Base-by-base conservation (phyloP, 1,140 invertebrate genomes). In the Orchestia grillus region DNA sequence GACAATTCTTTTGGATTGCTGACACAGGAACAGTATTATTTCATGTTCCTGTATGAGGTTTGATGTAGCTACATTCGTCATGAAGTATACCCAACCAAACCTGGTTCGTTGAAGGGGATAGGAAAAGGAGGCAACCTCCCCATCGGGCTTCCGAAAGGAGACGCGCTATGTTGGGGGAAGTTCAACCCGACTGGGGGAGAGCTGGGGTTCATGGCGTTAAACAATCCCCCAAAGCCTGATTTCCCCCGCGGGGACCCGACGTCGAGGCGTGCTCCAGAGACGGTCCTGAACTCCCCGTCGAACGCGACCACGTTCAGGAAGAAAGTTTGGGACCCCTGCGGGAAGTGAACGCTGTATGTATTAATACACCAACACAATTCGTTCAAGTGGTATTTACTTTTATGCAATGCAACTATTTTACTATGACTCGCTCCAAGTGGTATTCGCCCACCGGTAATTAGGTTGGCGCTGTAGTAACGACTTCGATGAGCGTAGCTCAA, bases 281-380 rank as follows among this genome's bases (percentile, higher is more conserved):
- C 44, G 16, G 96, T n/a, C 15, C 45, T 91, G 0, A 91, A 87
- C 87, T 62, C 42, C 8, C 96, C 96, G 47, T 96, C 96, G 36
- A 47, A 45, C 19, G 92, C 44, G 62, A 87, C 47, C 45, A 96
- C 96, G 40, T 95, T 43, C 44, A 96, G 36, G 41, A 96, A 96
- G 94, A 95, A 96, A 44, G 0, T 47, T 28, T 16, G 19, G 0
- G 4, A 16, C 4, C 95, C 77, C 41, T 95, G 90, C 28, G 45
- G n/a, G n/a, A n/a, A n/a, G n/a, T n/a, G n/a, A n/a, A n/a, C n/a
- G n/a, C n/a, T n/a, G n/a, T n/a, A n/a, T n/a, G n/a, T n/a, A n/a
- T n/a, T n/a, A n/a, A n/a, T n/a, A n/a, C n/a, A n/a, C n/a, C n/a
- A n/a, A n/a, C n/a, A n/a, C n/a, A n/a, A n/a, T n/a, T n/a, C n/a